A percentile compares a stretch with the other conserved stretches of the same genome.
These are phyloP conservation scores for Capitulum mitella DNA, from an alignment of 2,888 invertebrate species.

Conservation along the genomic window DNA sequence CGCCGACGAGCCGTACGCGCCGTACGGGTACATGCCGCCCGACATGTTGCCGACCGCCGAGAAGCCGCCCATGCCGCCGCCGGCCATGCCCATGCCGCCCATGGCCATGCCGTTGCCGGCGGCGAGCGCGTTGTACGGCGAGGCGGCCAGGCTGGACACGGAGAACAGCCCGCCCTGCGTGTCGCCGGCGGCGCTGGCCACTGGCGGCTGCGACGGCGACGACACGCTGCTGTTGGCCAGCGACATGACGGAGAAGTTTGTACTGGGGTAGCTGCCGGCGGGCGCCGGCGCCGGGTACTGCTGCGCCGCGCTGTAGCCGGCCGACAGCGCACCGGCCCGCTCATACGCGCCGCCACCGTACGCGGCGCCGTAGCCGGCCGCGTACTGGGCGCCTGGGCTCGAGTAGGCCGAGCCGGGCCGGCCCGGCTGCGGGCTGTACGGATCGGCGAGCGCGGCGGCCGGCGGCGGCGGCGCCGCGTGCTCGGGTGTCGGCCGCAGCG, in stretches of 20 bases:
- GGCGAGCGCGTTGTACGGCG: background rate
- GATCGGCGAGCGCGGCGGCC: slow-evolving; percentile 28
- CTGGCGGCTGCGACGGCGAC: slow-evolving; percentile 40
- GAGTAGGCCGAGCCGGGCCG: slow-evolving; percentile 37
- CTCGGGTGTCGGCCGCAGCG: slow-evolving; percentile 19
- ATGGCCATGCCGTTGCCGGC: background rate
- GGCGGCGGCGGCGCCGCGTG: background rate
- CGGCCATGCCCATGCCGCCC: slow-evolving; percentile 8
- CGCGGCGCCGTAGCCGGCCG: slow-evolving; percentile 31
- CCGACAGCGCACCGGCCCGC: background rate
- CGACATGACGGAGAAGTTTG: slow-evolving; percentile 44
- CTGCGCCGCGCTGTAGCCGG: slow-evolving; percentile 25
- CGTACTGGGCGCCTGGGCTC: slow-evolving; percentile 31
- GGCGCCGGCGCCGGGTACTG: too few relatives aligned
- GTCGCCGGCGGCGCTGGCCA: slow-evolving; percentile 26
- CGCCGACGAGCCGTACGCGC: slow-evolving; percentile 37
- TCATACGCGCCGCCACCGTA: background rate
- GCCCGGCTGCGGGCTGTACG: slow-evolving; percentile 36
- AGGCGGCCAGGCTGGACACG: slow-evolving; percentile 26
- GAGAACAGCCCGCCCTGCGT: slow-evolving; percentile 26
- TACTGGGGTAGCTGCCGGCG: slow-evolving; percentile 38
- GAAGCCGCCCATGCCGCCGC: slow-evolving; percentile 25
- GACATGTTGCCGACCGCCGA: slow-evolving; percentile 34
- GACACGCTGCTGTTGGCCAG: slow-evolving; percentile 41
- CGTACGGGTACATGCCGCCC: slow-evolving; percentile 36